phyloP scores from a whole-genome alignment of 2,113 vertebrate genomes.

The Turnix velox region DNA sequence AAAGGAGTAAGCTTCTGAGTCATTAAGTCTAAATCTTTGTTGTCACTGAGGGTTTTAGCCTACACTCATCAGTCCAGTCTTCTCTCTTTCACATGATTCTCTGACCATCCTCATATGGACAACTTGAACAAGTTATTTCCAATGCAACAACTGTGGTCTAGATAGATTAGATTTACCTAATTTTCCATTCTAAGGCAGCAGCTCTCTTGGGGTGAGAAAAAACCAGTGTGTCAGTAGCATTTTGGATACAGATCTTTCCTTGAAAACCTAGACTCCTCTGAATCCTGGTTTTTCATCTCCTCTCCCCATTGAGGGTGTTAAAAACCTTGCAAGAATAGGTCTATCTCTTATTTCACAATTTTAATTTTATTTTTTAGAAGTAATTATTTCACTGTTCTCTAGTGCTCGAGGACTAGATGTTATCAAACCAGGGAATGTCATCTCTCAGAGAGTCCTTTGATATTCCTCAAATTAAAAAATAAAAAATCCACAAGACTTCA shows the following conservation, averaged over 20 bases:
- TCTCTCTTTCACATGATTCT: not conserved
- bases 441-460: not conserved
- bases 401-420: no score
- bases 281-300: not conserved
- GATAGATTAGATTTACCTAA: not conserved
- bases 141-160: not conserved
- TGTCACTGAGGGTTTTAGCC: not conserved
- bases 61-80: not conserved
- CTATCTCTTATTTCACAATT: not conserved
- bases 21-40: not conserved
- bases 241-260: not conserved
- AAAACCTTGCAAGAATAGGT: not conserved
- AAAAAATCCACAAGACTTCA: not conserved
- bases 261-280: not conserved
- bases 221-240: not conserved
- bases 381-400: not conserved
- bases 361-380: no score
- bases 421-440: no score
- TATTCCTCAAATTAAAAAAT: not conserved
- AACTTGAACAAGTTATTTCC: not conserved
- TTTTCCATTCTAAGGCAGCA: not conserved
- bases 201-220: fast-evolving
- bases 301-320: not conserved
- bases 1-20: not conserved
- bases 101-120: not conserved